Evolutionary conservation across 2,113 vertebrate genomes (phyloP).

Genomic region (Zosterops hypoxanthus): DNA sequence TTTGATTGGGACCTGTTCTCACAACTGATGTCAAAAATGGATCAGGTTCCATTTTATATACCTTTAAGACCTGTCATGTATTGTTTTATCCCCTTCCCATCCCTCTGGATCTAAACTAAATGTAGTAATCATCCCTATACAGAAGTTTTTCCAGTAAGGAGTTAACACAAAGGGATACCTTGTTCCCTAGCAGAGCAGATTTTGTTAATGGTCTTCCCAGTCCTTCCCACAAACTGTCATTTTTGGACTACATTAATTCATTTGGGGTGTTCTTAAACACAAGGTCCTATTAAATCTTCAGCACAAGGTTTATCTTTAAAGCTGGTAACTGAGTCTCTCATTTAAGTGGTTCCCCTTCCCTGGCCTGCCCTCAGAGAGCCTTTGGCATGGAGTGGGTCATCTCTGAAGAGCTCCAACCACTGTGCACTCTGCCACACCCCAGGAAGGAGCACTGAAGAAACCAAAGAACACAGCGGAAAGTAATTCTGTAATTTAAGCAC

Average conservation of each 20-base stretch:
- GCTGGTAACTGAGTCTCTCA: neutral
- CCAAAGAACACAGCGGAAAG: neutral
- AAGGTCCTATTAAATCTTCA: neutral
- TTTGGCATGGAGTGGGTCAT: neutral
- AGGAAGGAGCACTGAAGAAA: neutral
- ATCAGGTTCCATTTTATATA: neutral
- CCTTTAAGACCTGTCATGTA: neutral
- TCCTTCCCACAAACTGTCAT: neutral
- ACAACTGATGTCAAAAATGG: neutral
- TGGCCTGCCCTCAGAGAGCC: neutral
- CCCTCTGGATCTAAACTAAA: neutral
- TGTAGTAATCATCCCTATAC: neutral
- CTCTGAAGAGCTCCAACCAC: neutral
- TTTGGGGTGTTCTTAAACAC: neutral
- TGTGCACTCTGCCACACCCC: accelerated
- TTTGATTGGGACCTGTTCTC: neutral
- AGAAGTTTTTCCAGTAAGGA: neutral
- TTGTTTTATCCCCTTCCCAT: neutral
- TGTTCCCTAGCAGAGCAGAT: neutral
- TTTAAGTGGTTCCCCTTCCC: neutral
- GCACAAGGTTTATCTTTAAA: neutral
- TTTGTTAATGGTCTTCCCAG: neutral
- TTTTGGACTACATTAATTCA: neutral
- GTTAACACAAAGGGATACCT: neutral
- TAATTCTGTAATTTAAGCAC: neutral